phyloP scores from a whole-genome alignment of 2,797 vertebrate species.

The Enteromius mattozi region DNA sequence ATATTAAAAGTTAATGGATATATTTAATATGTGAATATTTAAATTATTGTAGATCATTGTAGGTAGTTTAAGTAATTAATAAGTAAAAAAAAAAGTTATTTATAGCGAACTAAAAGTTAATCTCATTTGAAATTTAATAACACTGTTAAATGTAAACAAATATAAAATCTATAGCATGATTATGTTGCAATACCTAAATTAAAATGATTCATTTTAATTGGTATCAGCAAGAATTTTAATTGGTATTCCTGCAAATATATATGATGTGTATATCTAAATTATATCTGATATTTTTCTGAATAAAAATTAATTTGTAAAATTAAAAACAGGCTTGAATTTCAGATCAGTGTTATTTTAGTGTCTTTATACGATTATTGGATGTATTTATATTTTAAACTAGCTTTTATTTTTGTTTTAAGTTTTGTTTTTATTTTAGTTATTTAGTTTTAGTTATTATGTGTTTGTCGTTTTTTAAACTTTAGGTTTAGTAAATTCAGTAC shows the following conservation, averaged over 20 bases:
- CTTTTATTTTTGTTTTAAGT: neutral
- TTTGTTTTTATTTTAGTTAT: neutral
- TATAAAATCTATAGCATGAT: neutral
- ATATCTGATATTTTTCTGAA: neutral
- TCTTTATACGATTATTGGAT: neutral
- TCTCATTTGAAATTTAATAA: neutral
- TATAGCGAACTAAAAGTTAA: neutral
- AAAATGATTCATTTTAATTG: neutral
- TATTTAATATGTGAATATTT: neutral
- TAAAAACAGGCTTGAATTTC: neutral
- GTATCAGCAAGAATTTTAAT: neutral
- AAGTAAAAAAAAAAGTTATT: neutral
- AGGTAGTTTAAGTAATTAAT: neutral
- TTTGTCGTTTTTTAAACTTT: neutral
- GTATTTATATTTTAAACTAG: neutral
- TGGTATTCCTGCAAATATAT: neutral
- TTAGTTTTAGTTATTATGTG: neutral
- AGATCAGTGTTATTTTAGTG: neutral
- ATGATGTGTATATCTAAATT: neutral
- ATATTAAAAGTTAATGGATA: neutral
- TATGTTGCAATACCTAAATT: no score
- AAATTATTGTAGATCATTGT: neutral
- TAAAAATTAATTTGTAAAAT: neutral
- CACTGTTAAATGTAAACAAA: neutral
- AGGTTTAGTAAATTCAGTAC: no score